phyloP scores from a whole-genome alignment of 2,113 vertebrate genomes.

The Ptilonorhynchus violaceus region DNA sequence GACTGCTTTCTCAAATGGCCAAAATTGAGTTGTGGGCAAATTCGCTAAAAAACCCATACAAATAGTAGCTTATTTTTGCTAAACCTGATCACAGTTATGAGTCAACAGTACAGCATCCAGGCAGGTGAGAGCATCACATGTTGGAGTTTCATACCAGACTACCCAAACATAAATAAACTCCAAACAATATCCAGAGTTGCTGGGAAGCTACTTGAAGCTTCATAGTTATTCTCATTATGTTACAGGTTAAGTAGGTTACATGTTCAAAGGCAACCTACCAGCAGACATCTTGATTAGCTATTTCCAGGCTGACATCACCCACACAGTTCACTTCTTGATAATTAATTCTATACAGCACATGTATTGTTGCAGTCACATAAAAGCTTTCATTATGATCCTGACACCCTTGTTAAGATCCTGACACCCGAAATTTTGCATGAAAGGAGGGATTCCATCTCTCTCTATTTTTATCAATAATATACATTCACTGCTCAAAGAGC shows the following conservation, averaged over 20 bases:
- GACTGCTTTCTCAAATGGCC: background rate
- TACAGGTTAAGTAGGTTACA: constrained; percentile 27
- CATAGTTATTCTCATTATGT: constrained; percentile 36
- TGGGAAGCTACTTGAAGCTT: background rate
- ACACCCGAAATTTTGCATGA: background rate
- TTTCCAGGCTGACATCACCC: constrained; percentile 12
- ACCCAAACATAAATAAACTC: background rate
- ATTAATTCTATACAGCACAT: background rate
- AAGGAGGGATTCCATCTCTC: background rate
- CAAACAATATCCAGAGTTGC: background rate
- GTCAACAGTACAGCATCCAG: background rate
- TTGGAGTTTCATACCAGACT: background rate
- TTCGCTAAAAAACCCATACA: background rate
- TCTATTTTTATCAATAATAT: background rate
- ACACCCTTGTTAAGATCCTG: background rate
- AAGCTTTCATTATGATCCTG: background rate
- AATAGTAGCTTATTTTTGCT: background rate
- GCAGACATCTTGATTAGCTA: constrained; percentile 16
- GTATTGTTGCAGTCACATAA: background rate
- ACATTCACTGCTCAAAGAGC: background rate
- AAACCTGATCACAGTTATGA: background rate
- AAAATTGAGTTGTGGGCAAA: background rate
- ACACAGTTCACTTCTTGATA: background rate
- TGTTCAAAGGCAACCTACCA: constrained; percentile 9
- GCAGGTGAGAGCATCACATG: background rate